Conservation (phyloP, 92 coral and sea anemone genomes). For the Hydrozoanthus gracilis region DNA sequence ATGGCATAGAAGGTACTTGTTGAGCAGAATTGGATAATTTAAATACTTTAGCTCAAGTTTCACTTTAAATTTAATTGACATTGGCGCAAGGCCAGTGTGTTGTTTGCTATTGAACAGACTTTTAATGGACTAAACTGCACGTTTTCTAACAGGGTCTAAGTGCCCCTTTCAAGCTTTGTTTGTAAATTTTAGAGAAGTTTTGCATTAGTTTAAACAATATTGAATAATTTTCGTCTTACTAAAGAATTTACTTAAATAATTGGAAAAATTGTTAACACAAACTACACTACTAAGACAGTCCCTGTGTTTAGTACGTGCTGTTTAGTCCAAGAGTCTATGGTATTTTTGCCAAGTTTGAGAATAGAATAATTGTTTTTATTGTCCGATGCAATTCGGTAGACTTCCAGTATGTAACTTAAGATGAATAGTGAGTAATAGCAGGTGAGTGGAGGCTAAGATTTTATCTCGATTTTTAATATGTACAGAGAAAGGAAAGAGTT, state of each 20-base stretch:
- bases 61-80: background rate
- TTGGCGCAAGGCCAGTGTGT: background rate
- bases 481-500: too few relatives aligned
- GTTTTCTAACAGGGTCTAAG: background rate
- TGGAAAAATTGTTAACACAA: background rate
- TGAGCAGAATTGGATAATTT: background rate
- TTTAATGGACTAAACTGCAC: constrained; percentile 34
- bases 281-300: too few relatives aligned
- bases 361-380: background rate
- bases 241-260: background rate
- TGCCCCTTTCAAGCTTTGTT: background rate
- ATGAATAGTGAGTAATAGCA: too few relatives aligned
- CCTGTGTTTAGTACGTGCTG: background rate
- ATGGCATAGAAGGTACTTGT: background rate
- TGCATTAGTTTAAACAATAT: too few relatives aligned
- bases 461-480: too few relatives aligned
- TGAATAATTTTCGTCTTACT: background rate
- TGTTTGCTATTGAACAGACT: background rate
- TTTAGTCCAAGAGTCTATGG: constrained; percentile 31
- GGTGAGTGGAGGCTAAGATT: too few relatives aligned
- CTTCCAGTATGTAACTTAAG: background rate
- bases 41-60: background rate
- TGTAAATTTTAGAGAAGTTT: too few relatives aligned
- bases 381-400: background rate
- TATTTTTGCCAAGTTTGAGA: constrained; percentile 9